Percentiles rank a stretch among this genome's conserved stretches.
Conservation (phyloP, 2,113 vertebrate species). For the Piprites chloris region DNA sequence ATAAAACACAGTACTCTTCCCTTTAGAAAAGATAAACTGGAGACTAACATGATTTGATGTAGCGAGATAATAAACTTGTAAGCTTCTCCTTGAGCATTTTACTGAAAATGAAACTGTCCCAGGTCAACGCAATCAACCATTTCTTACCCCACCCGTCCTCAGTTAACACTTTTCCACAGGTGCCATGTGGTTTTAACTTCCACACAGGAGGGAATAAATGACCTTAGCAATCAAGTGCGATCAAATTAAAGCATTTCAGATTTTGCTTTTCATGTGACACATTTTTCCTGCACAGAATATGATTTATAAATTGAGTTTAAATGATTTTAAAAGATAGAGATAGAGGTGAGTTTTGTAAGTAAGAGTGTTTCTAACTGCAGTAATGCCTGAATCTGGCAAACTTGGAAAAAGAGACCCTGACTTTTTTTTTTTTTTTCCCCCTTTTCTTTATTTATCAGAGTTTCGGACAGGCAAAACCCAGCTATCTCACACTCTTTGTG, state of each 20-base stretch:
- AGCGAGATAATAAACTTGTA: background rate
- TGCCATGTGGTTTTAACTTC: background rate
- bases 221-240: background rate
- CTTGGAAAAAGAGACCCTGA: background rate
- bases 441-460: conserved; percentile 75
- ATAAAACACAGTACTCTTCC: background rate
- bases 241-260: background rate
- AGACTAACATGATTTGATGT: background rate
- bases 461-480: conserved; percentile 98
- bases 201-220: background rate
- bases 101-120: background rate
- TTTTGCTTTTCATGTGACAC: background rate
- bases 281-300: background rate
- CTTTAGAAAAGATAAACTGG: background rate
- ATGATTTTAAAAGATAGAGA: background rate
- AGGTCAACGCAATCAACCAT: background rate
- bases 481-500: conserved; percentile 95
- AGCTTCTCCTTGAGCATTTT: background rate
- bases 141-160: background rate
- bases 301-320: conserved; percentile 1
- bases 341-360: background rate
- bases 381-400: background rate
- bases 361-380: conserved; percentile 18
- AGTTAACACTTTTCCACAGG: background rate
- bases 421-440: background rate